phyloP scores from a whole-genome alignment of 2,888 invertebrate genomes.

The Pheosia gnoma region DNA sequence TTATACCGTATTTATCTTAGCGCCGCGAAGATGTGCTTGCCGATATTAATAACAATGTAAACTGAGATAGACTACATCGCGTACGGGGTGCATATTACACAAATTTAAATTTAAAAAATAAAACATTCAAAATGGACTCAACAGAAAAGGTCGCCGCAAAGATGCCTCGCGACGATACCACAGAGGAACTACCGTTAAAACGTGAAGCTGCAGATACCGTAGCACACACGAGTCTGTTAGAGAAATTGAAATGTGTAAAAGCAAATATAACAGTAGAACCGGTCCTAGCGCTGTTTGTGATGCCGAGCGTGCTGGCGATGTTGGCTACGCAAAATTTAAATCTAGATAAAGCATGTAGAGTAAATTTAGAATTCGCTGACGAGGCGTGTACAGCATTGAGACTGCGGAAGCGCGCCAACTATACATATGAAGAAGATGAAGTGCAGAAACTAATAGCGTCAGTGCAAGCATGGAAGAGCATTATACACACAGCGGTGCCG shows the following conservation, averaged over 20 bases:
- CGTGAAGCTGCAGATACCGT: conserved; percentile 50
- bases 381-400: conserved; percentile 89
- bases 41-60: conserved; percentile 48
- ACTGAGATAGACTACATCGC: conserved; percentile 19
- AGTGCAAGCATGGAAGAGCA: conserved; percentile 82
- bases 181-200: conserved; percentile 64
- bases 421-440: conserved; percentile 86
- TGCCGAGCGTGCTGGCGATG: conserved; percentile 87
- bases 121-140: conserved; percentile 51
- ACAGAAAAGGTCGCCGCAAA: conserved; percentile 43
- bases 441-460: conserved; percentile 85
- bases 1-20: conserved; percentile 54
- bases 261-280: conserved; percentile 87
- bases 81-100: conserved; percentile 12
- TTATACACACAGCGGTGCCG: conserved; percentile 81
- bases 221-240: conserved; percentile 61
- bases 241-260: conserved; percentile 77
- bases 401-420: conserved; percentile 87
- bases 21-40: conserved; percentile 44
- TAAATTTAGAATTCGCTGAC: conserved; percentile 88
- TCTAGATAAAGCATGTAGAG: conserved; percentile 93
- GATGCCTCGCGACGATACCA: conserved; percentile 39
- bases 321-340: conserved; percentile 93
- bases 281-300: conserved; percentile 85
- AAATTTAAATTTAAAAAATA: conserved; percentile 15